phyloP scores from a whole-genome alignment of 2,888 invertebrate genomes.

The Eristalinus sepulchralis region DNA sequence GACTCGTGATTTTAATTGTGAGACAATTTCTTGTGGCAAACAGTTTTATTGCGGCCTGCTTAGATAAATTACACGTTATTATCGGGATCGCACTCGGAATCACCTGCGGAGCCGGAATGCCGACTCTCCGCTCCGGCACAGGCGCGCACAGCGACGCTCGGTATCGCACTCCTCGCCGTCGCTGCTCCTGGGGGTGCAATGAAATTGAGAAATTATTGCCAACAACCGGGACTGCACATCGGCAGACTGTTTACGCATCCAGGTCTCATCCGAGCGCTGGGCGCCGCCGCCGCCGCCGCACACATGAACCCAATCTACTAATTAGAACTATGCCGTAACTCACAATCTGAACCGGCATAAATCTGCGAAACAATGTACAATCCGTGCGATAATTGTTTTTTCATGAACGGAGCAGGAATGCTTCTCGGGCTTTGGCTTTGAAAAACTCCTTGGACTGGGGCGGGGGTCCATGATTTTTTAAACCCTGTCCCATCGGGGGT shows the following conservation, averaged over 20 bases:
- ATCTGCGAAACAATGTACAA: slow-evolving; percentile 43
- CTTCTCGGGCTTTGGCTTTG: slow-evolving; percentile 3
- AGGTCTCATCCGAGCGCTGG: background rate
- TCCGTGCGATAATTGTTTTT: slow-evolving; percentile 60
- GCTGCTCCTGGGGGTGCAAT: slow-evolving; percentile 65
- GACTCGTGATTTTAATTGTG: slow-evolving; percentile 69
- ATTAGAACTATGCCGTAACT: slow-evolving; percentile 66
- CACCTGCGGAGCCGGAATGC: slow-evolving; percentile 63
- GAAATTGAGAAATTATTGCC: slow-evolving; percentile 68
- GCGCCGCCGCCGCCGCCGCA: background rate
- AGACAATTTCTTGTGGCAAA: slow-evolving; percentile 69
- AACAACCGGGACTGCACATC: slow-evolving; percentile 1
- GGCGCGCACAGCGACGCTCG: background rate
- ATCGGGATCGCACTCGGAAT: slow-evolving; percentile 49
- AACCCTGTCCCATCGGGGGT: slow-evolving; percentile 30
- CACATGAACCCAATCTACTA: slow-evolving; percentile 61
- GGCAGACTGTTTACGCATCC: slow-evolving; percentile 4
- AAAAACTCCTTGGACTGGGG: background rate
- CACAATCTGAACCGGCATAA: slow-evolving; percentile 64
- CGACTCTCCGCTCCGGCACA: background rate
- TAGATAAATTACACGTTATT: slow-evolving; percentile 70
- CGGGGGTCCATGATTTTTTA: slow-evolving; percentile 31
- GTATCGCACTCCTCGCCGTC: slow-evolving; percentile 1
- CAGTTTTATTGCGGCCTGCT: slow-evolving; percentile 68
- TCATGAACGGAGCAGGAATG: slow-evolving; percentile 35